A percentile compares a stretch with the other conserved stretches of the same genome.
Conservation (phyloP, 64 coral and sea anemone species). For the Porites lutea region DNA sequence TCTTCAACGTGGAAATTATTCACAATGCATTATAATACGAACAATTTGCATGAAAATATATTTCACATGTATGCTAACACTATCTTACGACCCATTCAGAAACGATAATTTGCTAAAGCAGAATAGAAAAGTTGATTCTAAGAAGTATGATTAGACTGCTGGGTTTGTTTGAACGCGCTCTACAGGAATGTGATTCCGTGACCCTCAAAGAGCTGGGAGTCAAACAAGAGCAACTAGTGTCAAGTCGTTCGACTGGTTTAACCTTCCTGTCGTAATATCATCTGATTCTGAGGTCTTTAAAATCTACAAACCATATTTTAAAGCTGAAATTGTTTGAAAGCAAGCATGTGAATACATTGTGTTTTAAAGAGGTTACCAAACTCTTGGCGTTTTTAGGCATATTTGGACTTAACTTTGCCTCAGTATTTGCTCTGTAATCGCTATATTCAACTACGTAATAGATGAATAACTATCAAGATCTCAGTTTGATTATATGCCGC, state of each 20-base stretch:
- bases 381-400: neutral
- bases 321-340: neutral
- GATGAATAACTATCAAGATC: neutral
- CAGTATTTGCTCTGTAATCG: neutral
- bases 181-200: slow-evolving; percentile 51
- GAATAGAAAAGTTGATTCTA: neutral
- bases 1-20: neutral
- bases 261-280: slow-evolving; percentile 43
- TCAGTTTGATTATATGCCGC: neutral
- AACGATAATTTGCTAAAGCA: neutral
- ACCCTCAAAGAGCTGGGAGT: neutral
- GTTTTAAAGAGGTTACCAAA: neutral
- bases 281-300: slow-evolving; percentile 52
- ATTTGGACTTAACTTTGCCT: neutral
- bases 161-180: neutral
- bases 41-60: neutral
- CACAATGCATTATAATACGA: neutral
- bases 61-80: too few relatives aligned
- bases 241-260: neutral
- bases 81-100: too few relatives aligned
- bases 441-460: neutral
- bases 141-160: neutral
- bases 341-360: neutral
- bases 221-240: neutral
- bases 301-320: slow-evolving; percentile 16